Evolutionary conservation across 2,888 invertebrate species (phyloP), one percentile per base, ranked within the genome.

Genomic region (Julus scanicus): DNA sequence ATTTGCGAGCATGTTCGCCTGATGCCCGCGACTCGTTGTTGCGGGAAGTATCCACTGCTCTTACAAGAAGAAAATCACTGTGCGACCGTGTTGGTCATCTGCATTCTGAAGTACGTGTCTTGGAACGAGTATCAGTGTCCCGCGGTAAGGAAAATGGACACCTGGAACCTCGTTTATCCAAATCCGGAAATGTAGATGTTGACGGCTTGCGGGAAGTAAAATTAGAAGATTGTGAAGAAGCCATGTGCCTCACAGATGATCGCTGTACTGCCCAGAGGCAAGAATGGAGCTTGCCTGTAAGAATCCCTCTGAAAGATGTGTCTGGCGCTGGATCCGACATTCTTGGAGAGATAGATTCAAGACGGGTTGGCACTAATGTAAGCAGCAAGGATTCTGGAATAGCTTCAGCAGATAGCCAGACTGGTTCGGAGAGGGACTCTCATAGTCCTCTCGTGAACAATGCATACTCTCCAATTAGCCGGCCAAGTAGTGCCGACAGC

Each of bases 21-120:
- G 86, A 39, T 13, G 53, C 86, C 2, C 49, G 57, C 5, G 57
- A 86, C 57, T 57, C 40, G 17, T 95, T 98, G 90, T 92, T 97
- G 89, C 95, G 95, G 91, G 97, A 98, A 93, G 97, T 98, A 90
- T 96, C 96, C 8, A 95, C 96, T 2, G 97, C 97, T 6, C 92
- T 97, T 90, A 94, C 95, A 9, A 96, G 97, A 90, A 94, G 97
- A 84, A 97, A 97, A 92, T 95, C 96, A 91, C 93, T 98, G 88
- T 96, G 97, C 91, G 95, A 95, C 87, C 96, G 97, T 92, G 93
- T 93, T 15, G 95, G 95, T 4, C 95, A 95, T 90, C 93, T 97
- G 90, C 97, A 97, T 92, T 94, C 94, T 89, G 97, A 97, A 92
- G 94, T 97, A 44, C 93, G 94, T 85, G 94, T 94, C 89, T 93